phyloP scores from a whole-genome alignment of 2,888 invertebrate genomes.

The Diplolepis rosae region DNA sequence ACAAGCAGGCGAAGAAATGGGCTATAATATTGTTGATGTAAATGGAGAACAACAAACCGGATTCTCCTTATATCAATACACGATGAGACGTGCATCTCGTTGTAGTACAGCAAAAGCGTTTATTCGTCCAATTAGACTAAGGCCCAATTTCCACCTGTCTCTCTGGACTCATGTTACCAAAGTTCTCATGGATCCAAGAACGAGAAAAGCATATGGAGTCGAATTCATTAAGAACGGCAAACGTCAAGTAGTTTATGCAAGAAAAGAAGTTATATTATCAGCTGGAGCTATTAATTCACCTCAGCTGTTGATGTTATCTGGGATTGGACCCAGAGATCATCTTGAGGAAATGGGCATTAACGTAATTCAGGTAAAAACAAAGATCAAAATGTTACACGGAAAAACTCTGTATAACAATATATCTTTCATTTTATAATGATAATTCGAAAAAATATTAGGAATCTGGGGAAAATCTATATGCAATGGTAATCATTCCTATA shows the following conservation, averaged over 20 bases:
- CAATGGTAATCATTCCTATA: too few relatives aligned
- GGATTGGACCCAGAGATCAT: slow-evolving; percentile 87
- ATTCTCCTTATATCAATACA: slow-evolving; percentile 89
- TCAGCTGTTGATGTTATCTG: slow-evolving; percentile 93
- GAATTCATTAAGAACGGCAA: slow-evolving; percentile 83
- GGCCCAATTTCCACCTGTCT: slow-evolving; percentile 88
- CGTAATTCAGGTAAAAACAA: slow-evolving; percentile 76
- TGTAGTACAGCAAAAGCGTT: slow-evolving; percentile 92
- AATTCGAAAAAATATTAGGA: too few relatives aligned
- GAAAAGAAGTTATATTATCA: slow-evolving; percentile 87
- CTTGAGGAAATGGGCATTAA: slow-evolving; percentile 82
- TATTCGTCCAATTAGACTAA: slow-evolving; percentile 83
- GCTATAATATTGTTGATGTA: slow-evolving; percentile 89
- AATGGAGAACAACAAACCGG: slow-evolving; percentile 92
- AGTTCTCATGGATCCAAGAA: slow-evolving; percentile 82
- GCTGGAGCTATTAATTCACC: slow-evolving; percentile 94
- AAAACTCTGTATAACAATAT: too few relatives aligned
- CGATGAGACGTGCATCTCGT: slow-evolving; percentile 88
- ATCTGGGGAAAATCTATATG: too few relatives aligned
- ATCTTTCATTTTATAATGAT: too few relatives aligned
- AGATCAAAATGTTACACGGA: background rate
- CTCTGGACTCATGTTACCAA: slow-evolving; percentile 87
- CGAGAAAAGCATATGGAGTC: slow-evolving; percentile 85
- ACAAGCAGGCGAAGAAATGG: slow-evolving; percentile 94
- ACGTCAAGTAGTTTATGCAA: slow-evolving; percentile 80